A percentile compares a stretch with the other conserved stretches of the same genome.
Conservation (phyloP, 2,797 vertebrate genomes). For the Craterocephalus amniculus region DNA sequence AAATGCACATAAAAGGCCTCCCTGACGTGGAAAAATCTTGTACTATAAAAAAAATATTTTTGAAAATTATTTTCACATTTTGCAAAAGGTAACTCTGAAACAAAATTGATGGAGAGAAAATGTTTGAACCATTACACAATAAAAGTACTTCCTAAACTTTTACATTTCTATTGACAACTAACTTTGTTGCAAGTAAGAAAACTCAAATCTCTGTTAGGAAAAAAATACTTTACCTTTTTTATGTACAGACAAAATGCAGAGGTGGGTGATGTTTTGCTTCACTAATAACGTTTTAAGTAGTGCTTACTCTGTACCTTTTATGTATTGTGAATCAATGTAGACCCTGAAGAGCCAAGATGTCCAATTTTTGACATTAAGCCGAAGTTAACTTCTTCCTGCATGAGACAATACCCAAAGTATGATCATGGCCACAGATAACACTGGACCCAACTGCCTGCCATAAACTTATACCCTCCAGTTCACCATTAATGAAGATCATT, state of each 20-base stretch:
- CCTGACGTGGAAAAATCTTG: too few relatives aligned
- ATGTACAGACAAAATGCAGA: neutral
- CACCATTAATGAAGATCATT: neutral
- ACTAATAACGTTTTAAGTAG: neutral
- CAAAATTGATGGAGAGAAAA: neutral
- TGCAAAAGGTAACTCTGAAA: too few relatives aligned
- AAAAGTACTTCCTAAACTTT: neutral
- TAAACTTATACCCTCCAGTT: conserved; percentile 5
- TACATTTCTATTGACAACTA: neutral
- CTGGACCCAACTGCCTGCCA: neutral
- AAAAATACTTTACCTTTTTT: neutral
- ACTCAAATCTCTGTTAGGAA: neutral
- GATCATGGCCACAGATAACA: conserved; percentile 1
- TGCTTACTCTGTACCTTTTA: neutral
- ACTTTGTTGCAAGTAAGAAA: neutral
- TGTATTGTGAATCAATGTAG: neutral
- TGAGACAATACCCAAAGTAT: neutral
- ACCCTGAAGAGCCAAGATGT: neutral
- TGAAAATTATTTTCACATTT: too few relatives aligned
- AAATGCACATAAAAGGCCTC: too few relatives aligned
- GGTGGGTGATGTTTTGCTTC: neutral
- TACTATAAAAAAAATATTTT: too few relatives aligned
- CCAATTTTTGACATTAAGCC: neutral
- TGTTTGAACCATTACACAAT: neutral
- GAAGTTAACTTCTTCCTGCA: neutral